Base-by-base conservation (phyloP, 2,888 invertebrate species). In the Palloptera scutellata region DNA sequence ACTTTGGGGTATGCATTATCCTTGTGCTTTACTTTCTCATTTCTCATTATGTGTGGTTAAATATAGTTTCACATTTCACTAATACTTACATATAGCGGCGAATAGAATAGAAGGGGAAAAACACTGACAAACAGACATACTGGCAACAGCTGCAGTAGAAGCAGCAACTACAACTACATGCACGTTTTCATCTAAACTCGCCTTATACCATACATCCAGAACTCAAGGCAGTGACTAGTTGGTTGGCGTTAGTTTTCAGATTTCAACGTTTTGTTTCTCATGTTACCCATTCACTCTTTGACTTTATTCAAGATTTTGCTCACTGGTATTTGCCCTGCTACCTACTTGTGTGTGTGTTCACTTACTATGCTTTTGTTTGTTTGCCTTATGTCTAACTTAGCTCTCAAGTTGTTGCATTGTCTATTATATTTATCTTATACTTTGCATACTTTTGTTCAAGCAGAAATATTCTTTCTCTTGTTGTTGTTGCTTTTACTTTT, bases 1-100 rank as follows among this genome's bases (percentile, higher is more conserved):
- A 48, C 48, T 30, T 30, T 30, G 6, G 30, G 2, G 15, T 48
- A 8, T 48, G 53, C 53, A 53, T 53, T 53, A 53, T 53, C 53
- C 19, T 17, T 53, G 13, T 15, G 48, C n/a, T 13, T 11, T 48
- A 13, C 48, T 3, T 48, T 48, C 15, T 48, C 48, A 48, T 3
- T 48, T 48, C 15, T 48, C 48, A 48, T 48, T 53, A 17, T 15
- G 5, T 53, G 53, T 19, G 53, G 53, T 53, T 53, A 53, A 53
- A 48, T 48, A 48, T 12, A 48, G 48, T 48, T 48, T 48, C 48
- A 48, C 48, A 48, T 48, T 48, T 48, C 48, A 48, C 12, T 15
- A 48, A 15, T 48, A 48, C 4, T n/a, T 48, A 48, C 48, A n/a
- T 48, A 48, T 43, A 43, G 12, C 12, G 12, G n/a, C n/a, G n/a